Conservation (phyloP, 2,888 invertebrate species). For the Sepiola atlantica region DNA sequence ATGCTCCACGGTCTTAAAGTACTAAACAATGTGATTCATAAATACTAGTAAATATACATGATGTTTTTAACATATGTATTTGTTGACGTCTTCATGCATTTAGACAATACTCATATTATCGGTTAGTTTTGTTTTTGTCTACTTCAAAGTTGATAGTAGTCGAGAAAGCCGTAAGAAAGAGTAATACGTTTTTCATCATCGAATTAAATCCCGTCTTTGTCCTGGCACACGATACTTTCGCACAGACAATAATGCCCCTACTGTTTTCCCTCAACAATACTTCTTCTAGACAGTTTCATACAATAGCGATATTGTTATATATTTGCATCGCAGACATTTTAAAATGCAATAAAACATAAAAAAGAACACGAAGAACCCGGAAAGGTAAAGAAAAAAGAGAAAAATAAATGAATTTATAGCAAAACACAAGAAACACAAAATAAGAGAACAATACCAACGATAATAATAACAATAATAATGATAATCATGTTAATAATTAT, state of each 20-base stretch:
- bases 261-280: neutral
- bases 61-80: too few relatives aligned
- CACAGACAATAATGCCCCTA: neutral
- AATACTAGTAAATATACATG: too few relatives aligned
- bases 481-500: neutral
- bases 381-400: neutral
- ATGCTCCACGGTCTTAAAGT: too few relatives aligned
- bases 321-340: constrained; percentile 32
- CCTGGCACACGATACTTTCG: neutral
- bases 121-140: too few relatives aligned
- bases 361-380: neutral
- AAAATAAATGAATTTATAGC: neutral
- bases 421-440: neutral
- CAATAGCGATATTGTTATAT: constrained; percentile 2
- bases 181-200: neutral
- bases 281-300: neutral
- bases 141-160: too few relatives aligned
- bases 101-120: too few relatives aligned
- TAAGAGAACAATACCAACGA: neutral
- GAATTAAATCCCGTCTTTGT: neutral
- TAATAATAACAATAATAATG: neutral
- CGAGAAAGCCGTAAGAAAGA: neutral
- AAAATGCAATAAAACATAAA: neutral
- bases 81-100: too few relatives aligned
- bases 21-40: too few relatives aligned